Evolutionary conservation across 2,113 vertebrate genomes (phyloP), one percentile per base, ranked within the genome.

Genomic region (Lethenteron camtschaticum): DNA sequence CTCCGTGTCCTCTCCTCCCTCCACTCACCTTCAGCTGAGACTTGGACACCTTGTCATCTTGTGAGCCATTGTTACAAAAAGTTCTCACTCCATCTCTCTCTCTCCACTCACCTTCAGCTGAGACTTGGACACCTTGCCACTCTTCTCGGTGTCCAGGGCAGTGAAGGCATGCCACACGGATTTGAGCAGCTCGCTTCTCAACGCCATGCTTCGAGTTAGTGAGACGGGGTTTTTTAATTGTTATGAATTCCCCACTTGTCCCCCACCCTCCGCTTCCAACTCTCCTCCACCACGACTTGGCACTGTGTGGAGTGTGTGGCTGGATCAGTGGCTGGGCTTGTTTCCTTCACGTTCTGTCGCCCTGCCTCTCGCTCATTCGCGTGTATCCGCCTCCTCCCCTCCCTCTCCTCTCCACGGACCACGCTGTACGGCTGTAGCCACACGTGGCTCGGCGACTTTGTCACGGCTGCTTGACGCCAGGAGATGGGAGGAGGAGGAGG

Each of bases 161-260:
- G 88, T 91, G 75, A 96, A 96, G 3, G 92, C 92, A 74, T 95
- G 88, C 92, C 92, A 96, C 74, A 96, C 95, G 41, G 86, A 79
- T 77, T 91, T 94, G 1, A 96, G 74, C 71, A 96, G 81, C 68
- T 96, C 88, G 70, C 90, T 89, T 74, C 86, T 83, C 71, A 85
- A 74, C 58, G 79, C 77, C 83, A 78, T 80, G 79, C 82, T 78
- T 77, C 75, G 76, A 71, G 75, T 73, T 2, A 3, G 13, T 63
- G 69, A 69, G 57, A n/a, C 63, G 8, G 4, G 2, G 41, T 63
- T 18, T 9, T 58, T n/a, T 4, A 24, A 11, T 63, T 41, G 6
- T 41, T 41, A 41, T 41, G 1, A 24, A 66, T n/a, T 66, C 24
- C 10, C 24, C n/a, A 20, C 63, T 16, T 66, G 63, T 2, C 63